Evolutionary conservation across 2,888 invertebrate species (phyloP).

Genomic region (Oasisia sp.): DNA sequence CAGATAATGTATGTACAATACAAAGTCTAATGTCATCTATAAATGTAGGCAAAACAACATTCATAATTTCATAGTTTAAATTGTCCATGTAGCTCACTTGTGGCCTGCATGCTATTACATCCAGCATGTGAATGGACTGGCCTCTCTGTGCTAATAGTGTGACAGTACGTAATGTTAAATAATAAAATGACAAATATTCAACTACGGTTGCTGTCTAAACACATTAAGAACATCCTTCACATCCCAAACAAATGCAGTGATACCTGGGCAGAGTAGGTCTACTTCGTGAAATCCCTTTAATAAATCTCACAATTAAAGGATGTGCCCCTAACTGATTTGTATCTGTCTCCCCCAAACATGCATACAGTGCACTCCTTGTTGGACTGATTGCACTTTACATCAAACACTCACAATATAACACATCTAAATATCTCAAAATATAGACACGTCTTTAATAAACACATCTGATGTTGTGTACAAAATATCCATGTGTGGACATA

Average conservation of each 20-base stretch:
- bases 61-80: not conserved
- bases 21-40: not conserved
- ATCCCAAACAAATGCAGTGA: constrained; percentile 23
- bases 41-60: not conserved
- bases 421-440: not conserved
- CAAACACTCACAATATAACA: not conserved
- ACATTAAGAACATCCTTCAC: constrained; percentile 14
- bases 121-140: not conserved
- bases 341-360: not conserved
- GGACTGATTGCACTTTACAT: not conserved
- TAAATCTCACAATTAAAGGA: constrained; percentile 17
- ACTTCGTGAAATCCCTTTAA: constrained; percentile 20
- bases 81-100: not conserved
- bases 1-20: not conserved
- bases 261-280: constrained; percentile 24
- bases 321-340: not conserved
- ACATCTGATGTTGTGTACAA: too few relatives aligned
- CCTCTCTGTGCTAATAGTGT: not conserved
- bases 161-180: not conserved
- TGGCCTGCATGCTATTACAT: not conserved
- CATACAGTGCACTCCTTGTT: constrained; percentile 28
- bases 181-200: not conserved
- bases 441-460: not conserved
- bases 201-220: not conserved
- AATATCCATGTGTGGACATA: too few relatives aligned